phyloP scores from a whole-genome alignment of 2,888 invertebrate species.

The Poecilobothrus nobilitatus region DNA sequence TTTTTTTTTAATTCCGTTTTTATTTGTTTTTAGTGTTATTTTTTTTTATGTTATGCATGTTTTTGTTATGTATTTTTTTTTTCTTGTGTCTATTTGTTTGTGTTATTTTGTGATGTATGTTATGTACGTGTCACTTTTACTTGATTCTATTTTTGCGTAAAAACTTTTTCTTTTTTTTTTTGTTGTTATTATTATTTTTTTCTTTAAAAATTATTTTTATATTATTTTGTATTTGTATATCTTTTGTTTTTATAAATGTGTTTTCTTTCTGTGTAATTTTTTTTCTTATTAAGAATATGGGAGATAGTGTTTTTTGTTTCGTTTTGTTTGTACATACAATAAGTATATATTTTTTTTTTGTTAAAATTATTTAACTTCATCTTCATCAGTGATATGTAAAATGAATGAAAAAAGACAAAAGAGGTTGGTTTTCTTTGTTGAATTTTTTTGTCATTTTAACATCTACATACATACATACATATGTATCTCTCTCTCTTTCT shows the following conservation, averaged over 20 bases:
- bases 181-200: background rate
- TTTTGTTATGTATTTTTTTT: background rate
- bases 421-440: too few relatives aligned
- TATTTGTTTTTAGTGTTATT: background rate
- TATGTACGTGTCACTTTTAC: slow-evolving; percentile 4
- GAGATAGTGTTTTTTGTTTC: too few relatives aligned
- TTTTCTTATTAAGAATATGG: too few relatives aligned
- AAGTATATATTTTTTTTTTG: too few relatives aligned
- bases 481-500: too few relatives aligned
- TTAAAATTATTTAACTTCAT: too few relatives aligned
- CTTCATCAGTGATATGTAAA: too few relatives aligned
- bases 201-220: background rate
- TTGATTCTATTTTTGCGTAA: background rate
- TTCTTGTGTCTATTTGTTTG: background rate
- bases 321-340: too few relatives aligned
- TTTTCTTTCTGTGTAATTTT: background rate
- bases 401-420: too few relatives aligned
- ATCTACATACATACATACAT: too few relatives aligned
- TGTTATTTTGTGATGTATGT: slow-evolving; percentile 3
- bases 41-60: background rate
- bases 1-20: background rate
- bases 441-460: too few relatives aligned
- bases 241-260: background rate
- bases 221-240: background rate
- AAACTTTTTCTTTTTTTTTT: background rate